Evolutionary conservation across 2,888 invertebrate species (phyloP).

Genomic region (Daptonema setosum): DNA sequence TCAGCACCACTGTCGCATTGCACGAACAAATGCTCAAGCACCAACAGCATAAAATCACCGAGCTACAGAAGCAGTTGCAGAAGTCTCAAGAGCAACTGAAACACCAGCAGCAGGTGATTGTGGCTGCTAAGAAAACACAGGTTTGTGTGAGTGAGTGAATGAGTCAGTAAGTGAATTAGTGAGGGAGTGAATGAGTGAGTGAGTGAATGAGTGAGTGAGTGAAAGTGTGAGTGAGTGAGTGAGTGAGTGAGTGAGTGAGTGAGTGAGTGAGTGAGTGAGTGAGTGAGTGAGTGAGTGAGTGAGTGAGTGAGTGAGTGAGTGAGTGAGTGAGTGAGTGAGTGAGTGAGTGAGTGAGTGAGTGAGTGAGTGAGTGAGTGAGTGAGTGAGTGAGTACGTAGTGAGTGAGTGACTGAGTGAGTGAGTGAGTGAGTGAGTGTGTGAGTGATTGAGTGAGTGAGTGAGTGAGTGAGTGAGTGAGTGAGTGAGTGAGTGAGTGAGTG

Average conservation of each 20-base stretch:
- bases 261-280: background rate
- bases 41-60: constrained; percentile 20
- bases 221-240: background rate
- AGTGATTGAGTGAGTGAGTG: background rate
- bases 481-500: background rate
- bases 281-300: background rate
- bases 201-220: background rate
- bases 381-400: background rate
- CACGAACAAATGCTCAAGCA: constrained; percentile 20
- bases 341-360: background rate
- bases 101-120: constrained; percentile 21
- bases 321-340: background rate
- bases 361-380: background rate
- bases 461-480: background rate
- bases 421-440: background rate
- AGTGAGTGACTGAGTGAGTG: background rate
- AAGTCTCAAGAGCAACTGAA: constrained; percentile 17
- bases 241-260: background rate
- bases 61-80: constrained; percentile 16
- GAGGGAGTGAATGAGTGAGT: background rate
- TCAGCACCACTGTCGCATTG: background rate
- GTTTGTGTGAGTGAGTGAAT: constrained; percentile 3
- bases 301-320: background rate
- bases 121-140: constrained; percentile 16
- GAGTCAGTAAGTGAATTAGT: background rate